phyloP scores from a whole-genome alignment of 1,140 invertebrate genomes.

The Drosophila punjabiensis region DNA sequence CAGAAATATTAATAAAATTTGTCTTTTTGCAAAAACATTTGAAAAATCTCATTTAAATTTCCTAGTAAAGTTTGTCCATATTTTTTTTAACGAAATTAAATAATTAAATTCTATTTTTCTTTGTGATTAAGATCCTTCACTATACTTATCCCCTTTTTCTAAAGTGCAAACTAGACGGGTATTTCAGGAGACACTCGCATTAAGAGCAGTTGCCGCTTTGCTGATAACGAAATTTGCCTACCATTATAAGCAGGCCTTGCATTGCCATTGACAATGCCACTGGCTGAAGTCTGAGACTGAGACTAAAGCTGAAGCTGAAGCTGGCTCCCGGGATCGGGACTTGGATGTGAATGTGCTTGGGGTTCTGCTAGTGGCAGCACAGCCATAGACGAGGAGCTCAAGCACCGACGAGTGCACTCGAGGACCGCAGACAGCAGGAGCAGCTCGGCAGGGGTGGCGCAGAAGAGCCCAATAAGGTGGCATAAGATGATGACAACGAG shows the following conservation, averaged over 20 bases:
- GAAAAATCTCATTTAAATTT: too few species aligned
- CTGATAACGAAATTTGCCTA: constrained; percentile 82
- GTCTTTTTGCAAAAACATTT: not conserved
- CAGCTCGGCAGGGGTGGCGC: constrained; percentile 10
- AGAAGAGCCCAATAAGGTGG: constrained; percentile 59
- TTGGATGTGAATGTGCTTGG: constrained; percentile 18
- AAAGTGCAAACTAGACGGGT: not conserved
- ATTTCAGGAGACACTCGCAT: constrained; percentile 54
- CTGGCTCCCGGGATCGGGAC: constrained; percentile 1
- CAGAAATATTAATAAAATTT: not conserved
- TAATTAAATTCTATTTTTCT: too few species aligned
- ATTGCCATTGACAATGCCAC: constrained; percentile 41
- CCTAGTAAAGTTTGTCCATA: too few species aligned
- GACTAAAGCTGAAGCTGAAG: constrained; percentile 5
- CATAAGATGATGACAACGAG: constrained; percentile 63
- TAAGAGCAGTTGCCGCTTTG: constrained; percentile 70
- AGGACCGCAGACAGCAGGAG: constrained; percentile 46
- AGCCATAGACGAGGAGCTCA: constrained; percentile 50
- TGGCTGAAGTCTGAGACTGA: constrained; percentile 13
- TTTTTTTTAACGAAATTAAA: too few species aligned
- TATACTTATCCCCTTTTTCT: not conserved
- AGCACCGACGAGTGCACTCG: constrained; percentile 71
- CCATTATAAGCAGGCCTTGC: constrained; percentile 75
- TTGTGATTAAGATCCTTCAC: too few species aligned
- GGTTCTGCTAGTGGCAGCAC: constrained; percentile 49